Conservation (phyloP, 53 echinoderm and acorn worm genomes). For the Astropecten irregularis region DNA sequence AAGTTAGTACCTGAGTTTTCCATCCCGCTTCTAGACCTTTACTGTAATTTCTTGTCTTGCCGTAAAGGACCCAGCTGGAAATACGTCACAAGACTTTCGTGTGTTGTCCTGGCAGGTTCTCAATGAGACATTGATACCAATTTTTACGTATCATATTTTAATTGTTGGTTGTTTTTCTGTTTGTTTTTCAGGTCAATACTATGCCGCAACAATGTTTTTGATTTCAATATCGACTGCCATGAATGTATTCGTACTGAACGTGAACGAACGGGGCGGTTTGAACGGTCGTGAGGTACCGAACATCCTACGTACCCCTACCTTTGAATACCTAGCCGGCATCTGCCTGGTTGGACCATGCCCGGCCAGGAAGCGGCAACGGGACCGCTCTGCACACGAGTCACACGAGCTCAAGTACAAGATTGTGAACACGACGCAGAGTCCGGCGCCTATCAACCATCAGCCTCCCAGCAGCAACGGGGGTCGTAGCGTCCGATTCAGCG, state of each 20-base stretch:
- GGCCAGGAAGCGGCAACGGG: slow-evolving; percentile 28
- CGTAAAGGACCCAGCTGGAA: too few species aligned
- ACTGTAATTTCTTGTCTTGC: too few species aligned
- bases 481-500: slow-evolving; percentile 74
- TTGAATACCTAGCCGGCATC: slow-evolving; percentile 77
- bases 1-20: too few species aligned
- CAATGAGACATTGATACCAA: neutral
- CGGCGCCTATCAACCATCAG: slow-evolving; percentile 52
- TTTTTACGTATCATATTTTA: neutral
- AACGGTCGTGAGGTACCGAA: slow-evolving; percentile 80
- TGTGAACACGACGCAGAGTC: slow-evolving; percentile 34
- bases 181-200: slow-evolving; percentile 99
- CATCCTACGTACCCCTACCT: slow-evolving; percentile 69
- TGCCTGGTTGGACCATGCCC: slow-evolving; percentile 71
- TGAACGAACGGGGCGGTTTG: slow-evolving; percentile 86
- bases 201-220: slow-evolving; percentile 97
- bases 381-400: slow-evolving; percentile 47
- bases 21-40: too few species aligned
- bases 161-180: neutral
- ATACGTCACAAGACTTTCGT: too few species aligned
- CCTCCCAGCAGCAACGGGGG: slow-evolving; percentile 64
- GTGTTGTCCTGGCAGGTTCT: too few species aligned
- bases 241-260: slow-evolving; percentile 95
- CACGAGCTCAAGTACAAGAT: slow-evolving; percentile 73
- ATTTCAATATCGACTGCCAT: slow-evolving; percentile 97